phyloP scores from a whole-genome alignment of 2,113 vertebrate species.

The Uropsilus gracilis region DNA sequence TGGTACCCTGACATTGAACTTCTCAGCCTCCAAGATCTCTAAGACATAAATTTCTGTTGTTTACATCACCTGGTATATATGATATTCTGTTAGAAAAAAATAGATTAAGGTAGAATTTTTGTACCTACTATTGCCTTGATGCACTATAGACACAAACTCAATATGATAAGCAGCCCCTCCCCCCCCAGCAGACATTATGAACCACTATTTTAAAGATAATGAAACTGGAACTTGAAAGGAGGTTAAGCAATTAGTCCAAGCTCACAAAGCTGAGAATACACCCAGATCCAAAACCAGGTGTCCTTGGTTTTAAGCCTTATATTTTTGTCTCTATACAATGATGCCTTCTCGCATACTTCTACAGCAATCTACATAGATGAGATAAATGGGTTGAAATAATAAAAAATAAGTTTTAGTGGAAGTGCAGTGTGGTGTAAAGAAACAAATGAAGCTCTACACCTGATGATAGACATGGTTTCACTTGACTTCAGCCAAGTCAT shows the following conservation, averaged over 20 bases:
- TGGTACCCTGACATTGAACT: not conserved
- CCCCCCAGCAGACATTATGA: not conserved
- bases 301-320: not conserved
- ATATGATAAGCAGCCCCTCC: not conserved
- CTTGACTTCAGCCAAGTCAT: not conserved
- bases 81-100: not conserved
- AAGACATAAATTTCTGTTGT: not conserved
- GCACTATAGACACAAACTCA: not conserved
- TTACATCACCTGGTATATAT: not conserved
- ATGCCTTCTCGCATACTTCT: slow-evolving; percentile 4
- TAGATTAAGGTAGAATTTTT: not conserved
- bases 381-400: not conserved
- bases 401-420: not conserved
- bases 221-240: not conserved
- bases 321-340: not conserved
- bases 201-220: not conserved
- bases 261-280: not conserved
- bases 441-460: not conserved
- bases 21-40: not conserved
- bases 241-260: not conserved
- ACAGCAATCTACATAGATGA: slow-evolving; percentile 6
- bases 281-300: not conserved
- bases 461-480: not conserved
- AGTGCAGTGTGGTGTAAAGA: not conserved
- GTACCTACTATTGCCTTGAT: not conserved